phyloP scores from a whole-genome alignment of 2,113 vertebrate genomes.

The Myotis yumanensis region DNA sequence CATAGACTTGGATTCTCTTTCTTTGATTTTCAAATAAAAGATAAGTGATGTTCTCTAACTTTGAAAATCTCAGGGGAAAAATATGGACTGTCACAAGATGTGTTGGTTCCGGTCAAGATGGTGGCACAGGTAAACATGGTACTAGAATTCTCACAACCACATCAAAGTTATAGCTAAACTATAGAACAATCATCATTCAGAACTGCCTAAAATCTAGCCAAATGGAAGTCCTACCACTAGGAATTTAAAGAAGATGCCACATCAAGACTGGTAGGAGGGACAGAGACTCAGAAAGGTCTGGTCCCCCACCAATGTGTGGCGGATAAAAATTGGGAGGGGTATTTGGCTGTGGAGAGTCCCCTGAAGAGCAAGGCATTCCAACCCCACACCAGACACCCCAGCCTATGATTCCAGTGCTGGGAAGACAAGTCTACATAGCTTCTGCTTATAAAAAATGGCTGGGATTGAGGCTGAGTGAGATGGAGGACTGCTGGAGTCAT shows the following conservation, averaged over 20 bases:
- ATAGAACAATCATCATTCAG: not conserved
- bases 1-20: not conserved
- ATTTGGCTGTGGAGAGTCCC: not conserved
- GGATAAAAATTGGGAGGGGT: not conserved
- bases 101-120: not conserved
- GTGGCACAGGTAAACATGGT: not conserved
- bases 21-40: not conserved
- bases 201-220: not conserved
- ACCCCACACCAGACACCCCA: not conserved
- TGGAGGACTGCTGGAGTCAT: not conserved
- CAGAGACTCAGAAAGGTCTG: not conserved
- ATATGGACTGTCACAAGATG: not conserved
- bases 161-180: not conserved
- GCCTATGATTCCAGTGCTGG: not conserved
- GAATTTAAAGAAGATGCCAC: not conserved
- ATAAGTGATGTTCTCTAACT: not conserved
- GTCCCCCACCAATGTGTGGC: not conserved
- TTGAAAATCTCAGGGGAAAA: not conserved
- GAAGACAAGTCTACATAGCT: not conserved
- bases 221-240: not conserved
- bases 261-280: not conserved
- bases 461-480: not conserved
- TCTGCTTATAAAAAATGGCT: not conserved
- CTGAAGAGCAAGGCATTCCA: not conserved
- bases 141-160: not conserved